phyloP scores from a whole-genome alignment of 1,140 invertebrate genomes.

The Polyergus mexicanus region DNA sequence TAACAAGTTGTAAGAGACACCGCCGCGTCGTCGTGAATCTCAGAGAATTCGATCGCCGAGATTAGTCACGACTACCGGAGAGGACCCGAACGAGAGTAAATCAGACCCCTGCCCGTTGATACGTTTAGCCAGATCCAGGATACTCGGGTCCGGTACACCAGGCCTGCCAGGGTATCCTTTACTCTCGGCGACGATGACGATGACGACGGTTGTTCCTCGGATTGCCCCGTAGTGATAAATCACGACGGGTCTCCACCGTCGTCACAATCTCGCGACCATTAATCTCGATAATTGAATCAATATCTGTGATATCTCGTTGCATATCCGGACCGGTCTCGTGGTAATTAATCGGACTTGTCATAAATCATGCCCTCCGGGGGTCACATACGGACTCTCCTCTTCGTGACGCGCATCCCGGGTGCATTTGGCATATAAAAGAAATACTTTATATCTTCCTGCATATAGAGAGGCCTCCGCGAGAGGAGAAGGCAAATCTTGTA shows the following conservation, averaged over 20 bases:
- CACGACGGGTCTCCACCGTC: constrained; percentile 55
- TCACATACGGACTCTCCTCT: constrained; percentile 29
- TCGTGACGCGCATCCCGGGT: not conserved
- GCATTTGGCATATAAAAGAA: constrained; percentile 33
- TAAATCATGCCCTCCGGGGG: constrained; percentile 73
- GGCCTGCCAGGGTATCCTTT: not conserved
- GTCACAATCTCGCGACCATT: constrained; percentile 76
- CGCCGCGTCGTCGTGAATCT: constrained; percentile 68
- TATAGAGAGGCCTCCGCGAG: not conserved
- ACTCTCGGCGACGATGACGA: constrained; percentile 42
- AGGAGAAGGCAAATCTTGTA: not conserved
- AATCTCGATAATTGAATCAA: constrained; percentile 83
- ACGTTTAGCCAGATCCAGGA: constrained; percentile 66
- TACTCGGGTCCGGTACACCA: constrained; percentile 28
- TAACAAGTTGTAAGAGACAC: constrained; percentile 1
- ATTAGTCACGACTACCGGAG: constrained; percentile 76
- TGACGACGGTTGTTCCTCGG: constrained; percentile 54
- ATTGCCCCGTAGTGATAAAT: constrained; percentile 70
- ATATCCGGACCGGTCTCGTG: constrained; percentile 69
- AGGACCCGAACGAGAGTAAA: constrained; percentile 79
- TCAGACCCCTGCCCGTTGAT: constrained; percentile 77
- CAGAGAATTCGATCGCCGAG: constrained; percentile 78
- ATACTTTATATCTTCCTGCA: not conserved
- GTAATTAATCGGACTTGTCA: constrained; percentile 76
- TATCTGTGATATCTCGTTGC: constrained; percentile 75